Evolutionary conservation across 2,888 invertebrate species (phyloP), one percentile per base, ranked within the genome.

Genomic region (Cryptus armator): DNA sequence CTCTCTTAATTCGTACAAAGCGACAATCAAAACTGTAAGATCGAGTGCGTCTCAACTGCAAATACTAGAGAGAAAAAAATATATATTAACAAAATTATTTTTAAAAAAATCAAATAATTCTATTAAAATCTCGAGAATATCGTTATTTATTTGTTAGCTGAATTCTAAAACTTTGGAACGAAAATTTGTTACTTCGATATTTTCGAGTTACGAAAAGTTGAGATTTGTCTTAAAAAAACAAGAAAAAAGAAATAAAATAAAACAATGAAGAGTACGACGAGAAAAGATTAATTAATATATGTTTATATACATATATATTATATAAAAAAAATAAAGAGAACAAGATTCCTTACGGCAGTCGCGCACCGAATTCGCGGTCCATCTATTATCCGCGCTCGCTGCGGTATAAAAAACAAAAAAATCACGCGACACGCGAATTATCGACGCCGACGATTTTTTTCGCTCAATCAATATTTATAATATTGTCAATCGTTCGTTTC

Each of bases 351-450:
- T 87, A 88, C 87, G 88, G 87, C 87, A 82, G 74, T 87, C 70
- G 81, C 81, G 72, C 86, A 86, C 84, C 85, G 85, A 85, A 86
- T 87, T 86, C 86, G 84, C 87, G 86, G 88, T 74, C 88, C 87
- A 82, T 87, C 77, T n/a, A 62, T 16, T 56, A 56, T 71, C 56
- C 43, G 71, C 53, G 32, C 70, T 37, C 70, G 53, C 53, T 44
- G 37, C 71, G 71, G 43, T 53, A 3, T 53, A 3, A 51, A 44
- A 56, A 16, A 62, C 4, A 19, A 62, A 70, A 67, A 68, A 48
- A 81, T 24, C 24, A 24, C 24, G 24, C 46, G 46, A 74, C 32
- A 44, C 74, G 67, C 19, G 66, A 71, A 84, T 88, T 86, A 85
- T 44, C 75, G 67, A 64, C 53, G 74, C 72, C 43, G 59, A 86